Percentiles rank a stretch among this genome's conserved stretches.
These are phyloP conservation scores for Xestia sexstrigata DNA, from an alignment of 2,888 invertebrate species.

Conservation along the genomic window DNA sequence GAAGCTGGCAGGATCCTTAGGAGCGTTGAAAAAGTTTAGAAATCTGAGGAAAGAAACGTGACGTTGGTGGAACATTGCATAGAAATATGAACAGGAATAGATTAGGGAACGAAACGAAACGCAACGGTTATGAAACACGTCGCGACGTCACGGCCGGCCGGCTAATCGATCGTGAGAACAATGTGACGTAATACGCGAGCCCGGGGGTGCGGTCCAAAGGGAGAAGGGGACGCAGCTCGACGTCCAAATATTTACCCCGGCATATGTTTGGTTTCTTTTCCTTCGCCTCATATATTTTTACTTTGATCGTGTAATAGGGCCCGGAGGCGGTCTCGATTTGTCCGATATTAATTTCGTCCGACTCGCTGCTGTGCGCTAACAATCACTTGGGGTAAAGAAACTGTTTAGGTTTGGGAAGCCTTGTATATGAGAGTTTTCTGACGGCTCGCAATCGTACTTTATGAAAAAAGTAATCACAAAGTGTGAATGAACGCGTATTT, in stretches of 20 bases:
- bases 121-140: constrained; percentile 77
- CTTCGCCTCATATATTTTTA: constrained; percentile 90
- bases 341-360: constrained; percentile 86
- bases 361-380: constrained; percentile 70
- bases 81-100: constrained; percentile 58
- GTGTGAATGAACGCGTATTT: constrained; percentile 17
- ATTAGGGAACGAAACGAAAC: constrained; percentile 70
- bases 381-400: constrained; percentile 72
- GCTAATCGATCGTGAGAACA: constrained; percentile 89
- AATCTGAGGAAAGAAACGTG: constrained; percentile 38
- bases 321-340: constrained; percentile 85
- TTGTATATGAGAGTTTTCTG: constrained; percentile 43
- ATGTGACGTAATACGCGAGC: constrained; percentile 84
- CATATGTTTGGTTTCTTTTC: constrained; percentile 90
- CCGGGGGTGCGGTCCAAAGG: constrained; percentile 74
- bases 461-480: constrained; percentile 18
- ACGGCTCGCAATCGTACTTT: constrained; percentile 2
- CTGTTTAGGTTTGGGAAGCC: constrained; percentile 68
- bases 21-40: constrained; percentile 37
- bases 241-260: constrained; percentile 88
- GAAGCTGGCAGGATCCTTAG: constrained; percentile 51
- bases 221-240: constrained; percentile 75
- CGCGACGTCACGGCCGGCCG: constrained; percentile 80
- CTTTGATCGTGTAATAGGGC: constrained; percentile 88
- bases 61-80: constrained; percentile 53